Base-by-base conservation (phyloP, 2,797 vertebrate genomes). In the Artibeus lituratus region DNA sequence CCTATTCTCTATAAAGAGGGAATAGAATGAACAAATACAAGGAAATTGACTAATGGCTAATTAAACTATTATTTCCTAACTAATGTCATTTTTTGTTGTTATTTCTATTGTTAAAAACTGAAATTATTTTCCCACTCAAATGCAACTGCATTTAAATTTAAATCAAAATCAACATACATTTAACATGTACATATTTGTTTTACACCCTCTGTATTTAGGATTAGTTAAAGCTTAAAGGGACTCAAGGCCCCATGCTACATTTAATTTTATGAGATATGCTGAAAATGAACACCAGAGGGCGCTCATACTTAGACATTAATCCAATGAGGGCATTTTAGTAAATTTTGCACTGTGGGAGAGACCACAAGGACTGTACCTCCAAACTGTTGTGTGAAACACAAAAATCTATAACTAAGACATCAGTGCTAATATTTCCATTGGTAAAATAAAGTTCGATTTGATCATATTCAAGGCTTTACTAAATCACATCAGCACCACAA, bases 251-350 rank as follows among this genome's bases (percentile, higher is more conserved):
- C 74, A 51, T 86, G 80, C 62, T 35, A 73, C 44, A 19, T 11
- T 4, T 6, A n/a, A 16, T 76, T 80, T 85, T 77, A 44, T 49
- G 35, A 87, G 6, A 76, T 73, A 70, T 93, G 51, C 29, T 83
- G 22, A 91, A 94, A 57, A 62, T 67, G 62, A 93, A 88, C 97
- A 97, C 90, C 69, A 96, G 97, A 97, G 95, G 95, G 96, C 51
- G 44, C 70, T 15, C 59, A 73, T 59, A 94, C 32, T 93, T 89
- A 95, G 69, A 95, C 55, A 18, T 81, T 53, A 92, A 70, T 80
- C 24, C 65, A 86, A 32, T 29, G 18, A 83, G n/a, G 42, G 15
- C 59, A 32, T 22, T 7, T 35, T 35, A 49, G 8, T 9, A 62
- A 88, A 81, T 73, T 32, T 62, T 44, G 7, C 44, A 24, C 21